Percentiles rank a stretch among this genome's conserved stretches.
Conservation (phyloP, 2,888 invertebrate species). For the Nephrotoma flavescens region DNA sequence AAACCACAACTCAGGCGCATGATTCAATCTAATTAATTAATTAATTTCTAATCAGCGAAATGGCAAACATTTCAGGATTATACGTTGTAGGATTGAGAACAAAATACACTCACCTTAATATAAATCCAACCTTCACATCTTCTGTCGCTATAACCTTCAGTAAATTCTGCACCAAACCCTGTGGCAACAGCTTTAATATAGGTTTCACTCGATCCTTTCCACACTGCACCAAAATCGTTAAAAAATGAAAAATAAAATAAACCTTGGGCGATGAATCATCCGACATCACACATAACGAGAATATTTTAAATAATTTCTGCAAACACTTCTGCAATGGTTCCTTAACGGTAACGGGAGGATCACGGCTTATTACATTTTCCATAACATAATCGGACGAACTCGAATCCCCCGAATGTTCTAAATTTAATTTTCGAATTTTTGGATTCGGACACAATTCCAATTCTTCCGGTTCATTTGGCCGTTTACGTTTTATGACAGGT, state of each 20-base stretch:
- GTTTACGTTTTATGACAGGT: conserved; percentile 42
- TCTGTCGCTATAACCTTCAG: conserved; percentile 43
- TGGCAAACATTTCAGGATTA: no score
- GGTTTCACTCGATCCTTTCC: conserved; percentile 56
- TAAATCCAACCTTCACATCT: conserved; percentile 28
- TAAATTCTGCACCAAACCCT: conserved; percentile 60
- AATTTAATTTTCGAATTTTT: conserved; percentile 46
- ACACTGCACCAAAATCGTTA: conserved; percentile 59
- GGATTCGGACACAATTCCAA: conserved; percentile 42
- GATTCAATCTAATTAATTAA: no score
- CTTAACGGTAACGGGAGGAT: conserved; percentile 29
- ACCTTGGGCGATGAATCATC: conserved; percentile 74
- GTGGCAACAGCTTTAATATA: conserved; percentile 60
- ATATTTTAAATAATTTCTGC: conserved; percentile 53
- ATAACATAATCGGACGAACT: conserved; percentile 30
- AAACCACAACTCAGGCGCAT: no score
- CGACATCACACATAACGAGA: conserved; percentile 43
- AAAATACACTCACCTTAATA: conserved; percentile 18
- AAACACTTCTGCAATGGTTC: conserved; percentile 51
- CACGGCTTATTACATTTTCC: conserved; percentile 14
- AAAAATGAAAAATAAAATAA: conserved; percentile 65
- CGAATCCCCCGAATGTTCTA: conserved; percentile 43
- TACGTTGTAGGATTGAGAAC: no score
- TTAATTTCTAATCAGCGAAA: no score
- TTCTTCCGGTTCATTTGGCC: conserved; percentile 45